Evolutionary conservation across 2,797 vertebrate genomes (phyloP).

Genomic region (Decapterus maruadsi): DNA sequence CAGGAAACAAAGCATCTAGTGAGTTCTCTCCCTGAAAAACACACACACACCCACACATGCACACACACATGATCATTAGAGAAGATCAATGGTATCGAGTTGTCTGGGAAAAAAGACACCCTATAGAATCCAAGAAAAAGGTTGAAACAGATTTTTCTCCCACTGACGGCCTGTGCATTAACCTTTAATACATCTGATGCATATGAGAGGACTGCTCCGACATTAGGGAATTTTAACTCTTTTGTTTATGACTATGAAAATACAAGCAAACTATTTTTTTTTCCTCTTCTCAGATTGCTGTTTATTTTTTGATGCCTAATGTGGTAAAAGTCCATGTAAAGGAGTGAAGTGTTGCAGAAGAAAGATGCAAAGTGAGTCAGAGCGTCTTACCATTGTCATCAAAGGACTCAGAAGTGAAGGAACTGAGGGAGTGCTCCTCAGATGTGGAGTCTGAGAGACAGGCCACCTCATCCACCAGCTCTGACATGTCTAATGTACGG

Average conservation of each 20-base stretch:
- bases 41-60: constrained; percentile 33
- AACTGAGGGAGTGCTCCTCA: constrained; percentile 93
- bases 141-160: background rate
- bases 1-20: constrained; percentile 41
- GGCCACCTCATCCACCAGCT: constrained; percentile 87
- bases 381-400: constrained; percentile 94
- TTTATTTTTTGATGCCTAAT: background rate
- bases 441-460: constrained; percentile 93
- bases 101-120: constrained; percentile 46
- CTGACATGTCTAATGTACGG: constrained; percentile 82
- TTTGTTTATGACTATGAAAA: background rate
- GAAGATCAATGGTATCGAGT: constrained; percentile 61
- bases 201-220: background rate
- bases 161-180: background rate
- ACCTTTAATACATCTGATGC: constrained; percentile 11
- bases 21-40: constrained; percentile 31
- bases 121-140: constrained; percentile 30
- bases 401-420: constrained; percentile 94
- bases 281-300: background rate
- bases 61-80: constrained; percentile 48
- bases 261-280: background rate
- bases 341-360: background rate
- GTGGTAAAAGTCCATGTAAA: background rate
- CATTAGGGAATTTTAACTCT: constrained; percentile 9
- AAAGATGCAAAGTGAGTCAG: background rate